Base-by-base conservation (phyloP, 2,113 vertebrate genomes). In the Sturnus vulgaris region DNA sequence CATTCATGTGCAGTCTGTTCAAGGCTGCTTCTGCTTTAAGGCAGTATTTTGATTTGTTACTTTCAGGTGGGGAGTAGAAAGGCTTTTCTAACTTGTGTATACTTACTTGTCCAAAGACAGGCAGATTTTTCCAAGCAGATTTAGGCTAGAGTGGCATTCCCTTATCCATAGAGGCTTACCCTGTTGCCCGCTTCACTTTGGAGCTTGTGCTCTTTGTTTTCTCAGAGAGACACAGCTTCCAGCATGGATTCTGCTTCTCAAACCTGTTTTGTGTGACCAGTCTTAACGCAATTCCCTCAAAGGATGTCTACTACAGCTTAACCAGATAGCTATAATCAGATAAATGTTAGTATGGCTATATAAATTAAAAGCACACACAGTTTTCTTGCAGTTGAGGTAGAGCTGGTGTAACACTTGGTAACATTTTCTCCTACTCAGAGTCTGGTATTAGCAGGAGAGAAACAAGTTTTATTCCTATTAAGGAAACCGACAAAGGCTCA, bases 381-480 rank as follows among this genome's bases (percentile, higher is more conserved):
- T 44, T 64, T 65, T 79, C 25, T 57, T 68, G 37, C 31, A 46
- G 50, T 33, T 91, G 35, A 66, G 20, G 19, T 82, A 60, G 46
- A 72, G 10, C 31, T 85, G 11, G 4, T 69, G 4, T 69, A 16
- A 28, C 30, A 52, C 33, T 82, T 61, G 52, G 15, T 90, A 90
- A 40, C 27, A 42, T 5, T 70, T 77, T 50, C 24, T 80, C 3
- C n/a, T 68, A 8, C 21, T 73, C 59, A 37, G 40, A 61, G 24
- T n/a, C 22, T 77, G 20, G 24, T 53, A 55, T 39, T 59, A 71
- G 33, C 46, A 55, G 17, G 12, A 44, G 23, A 86, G 47, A 91
- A 88, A 50, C 3, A 52, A 56, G 22, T 73, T 90, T 80, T 73
- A 60, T 89, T 91, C 72, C 66, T 83, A 31, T 86, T 93, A 95